Evolutionary conservation across 92 coral and sea anemone genomes (phyloP).

Genomic region (Porites evermanni): DNA sequence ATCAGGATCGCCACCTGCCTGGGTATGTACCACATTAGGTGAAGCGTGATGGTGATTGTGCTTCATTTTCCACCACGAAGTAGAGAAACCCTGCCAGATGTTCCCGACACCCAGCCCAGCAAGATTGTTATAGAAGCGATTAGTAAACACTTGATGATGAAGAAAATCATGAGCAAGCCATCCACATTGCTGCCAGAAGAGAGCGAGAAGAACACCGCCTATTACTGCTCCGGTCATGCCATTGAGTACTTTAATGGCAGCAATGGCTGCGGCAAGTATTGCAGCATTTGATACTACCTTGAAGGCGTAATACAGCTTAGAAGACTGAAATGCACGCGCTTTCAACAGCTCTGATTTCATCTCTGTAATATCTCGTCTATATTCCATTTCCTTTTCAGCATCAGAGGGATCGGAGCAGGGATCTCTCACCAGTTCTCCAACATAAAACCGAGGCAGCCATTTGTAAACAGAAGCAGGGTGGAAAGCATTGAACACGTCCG

Average conservation of each 20-base stretch:
- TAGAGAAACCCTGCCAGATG: slow-evolving; percentile 29
- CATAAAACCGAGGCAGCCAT: slow-evolving; percentile 82
- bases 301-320: slow-evolving; percentile 20
- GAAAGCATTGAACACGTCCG: slow-evolving; percentile 93
- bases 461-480: slow-evolving; percentile 89
- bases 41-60: slow-evolving; percentile 35
- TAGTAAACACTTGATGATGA: slow-evolving; percentile 26
- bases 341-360: slow-evolving; percentile 39
- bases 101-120: slow-evolving; percentile 25
- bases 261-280: neutral
- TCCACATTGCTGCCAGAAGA: slow-evolving; percentile 23
- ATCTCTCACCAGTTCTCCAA: slow-evolving; percentile 60
- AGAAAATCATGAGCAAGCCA: slow-evolving; percentile 28
- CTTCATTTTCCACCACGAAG: slow-evolving; percentile 32
- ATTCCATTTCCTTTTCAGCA: neutral
- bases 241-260: slow-evolving; percentile 1
- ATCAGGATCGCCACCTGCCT: slow-evolving; percentile 35
- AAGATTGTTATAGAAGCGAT: slow-evolving; percentile 8
- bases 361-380: slow-evolving; percentile 3
- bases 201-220: slow-evolving; percentile 24
- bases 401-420: neutral
- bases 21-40: slow-evolving; percentile 14
- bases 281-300: slow-evolving; percentile 5
- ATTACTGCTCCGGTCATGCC: slow-evolving; percentile 22
- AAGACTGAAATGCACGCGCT: slow-evolving; percentile 34